Evolutionary conservation across 2,113 vertebrate genomes (phyloP).

Genomic region (Martes martes): DNA sequence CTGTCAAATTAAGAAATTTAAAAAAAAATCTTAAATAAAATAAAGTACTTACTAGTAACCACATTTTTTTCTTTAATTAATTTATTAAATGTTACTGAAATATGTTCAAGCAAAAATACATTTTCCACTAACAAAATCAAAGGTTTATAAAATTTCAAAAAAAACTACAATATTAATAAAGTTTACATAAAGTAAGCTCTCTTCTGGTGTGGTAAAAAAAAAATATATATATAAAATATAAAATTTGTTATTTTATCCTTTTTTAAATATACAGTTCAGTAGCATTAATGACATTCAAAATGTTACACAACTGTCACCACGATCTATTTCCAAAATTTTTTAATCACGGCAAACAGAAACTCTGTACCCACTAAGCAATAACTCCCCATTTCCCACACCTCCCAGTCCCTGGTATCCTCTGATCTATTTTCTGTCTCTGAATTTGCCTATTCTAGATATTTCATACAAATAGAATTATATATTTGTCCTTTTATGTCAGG

Average conservation of each 20-base stretch:
- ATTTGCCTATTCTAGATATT: not conserved
- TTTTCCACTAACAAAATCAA: conserved; percentile 12
- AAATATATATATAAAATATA: not conserved
- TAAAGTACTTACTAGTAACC: not conserved
- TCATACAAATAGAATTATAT: not conserved
- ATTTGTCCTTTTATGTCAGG: not conserved
- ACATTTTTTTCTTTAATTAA: not conserved
- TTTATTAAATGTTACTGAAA: not conserved
- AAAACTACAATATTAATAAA: not conserved
- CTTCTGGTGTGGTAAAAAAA: not conserved
- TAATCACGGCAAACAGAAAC: not conserved
- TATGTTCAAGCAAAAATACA: not conserved
- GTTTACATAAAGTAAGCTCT: not conserved
- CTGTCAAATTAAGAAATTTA: too few relatives aligned
- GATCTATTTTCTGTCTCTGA: not conserved
- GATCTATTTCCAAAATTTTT: not conserved
- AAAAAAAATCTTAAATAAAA: too few relatives aligned
- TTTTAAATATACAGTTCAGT: not conserved
- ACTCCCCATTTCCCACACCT: not conserved
- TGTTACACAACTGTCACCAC: not conserved
- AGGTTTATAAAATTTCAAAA: not conserved
- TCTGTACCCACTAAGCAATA: not conserved
- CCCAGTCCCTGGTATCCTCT: not conserved
- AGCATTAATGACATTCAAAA: not conserved
- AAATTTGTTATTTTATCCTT: not conserved